Evolutionary conservation across 2,888 invertebrate genomes (phyloP), one percentile per base, ranked within the genome.

Genomic region (Graphium colonna): DNA sequence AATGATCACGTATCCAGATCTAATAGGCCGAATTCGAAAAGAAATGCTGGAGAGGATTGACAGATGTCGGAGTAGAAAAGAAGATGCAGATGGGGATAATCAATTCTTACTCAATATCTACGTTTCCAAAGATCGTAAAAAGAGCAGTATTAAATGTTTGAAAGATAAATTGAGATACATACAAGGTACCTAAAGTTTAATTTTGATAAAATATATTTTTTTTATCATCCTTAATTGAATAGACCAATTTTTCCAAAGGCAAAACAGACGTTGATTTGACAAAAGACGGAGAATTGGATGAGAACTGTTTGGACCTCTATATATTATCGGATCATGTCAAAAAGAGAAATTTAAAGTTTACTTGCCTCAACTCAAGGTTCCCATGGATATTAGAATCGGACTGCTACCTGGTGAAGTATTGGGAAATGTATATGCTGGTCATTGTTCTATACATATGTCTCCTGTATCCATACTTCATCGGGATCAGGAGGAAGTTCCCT

Each of bases 301-400:
- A 77, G 58, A 69, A 72, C 44, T 89, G 83, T 58, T 73, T 90
- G 55, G 84, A 88, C 55, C 73, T 90, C 0, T 90, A 90, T 55
- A 81, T 87, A 48, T 62, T 89, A 47, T 87, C 89, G 0, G 84
- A 89, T 56, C 89, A 90, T 56, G 61, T 89, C 10, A 89, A 85
- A 60, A 88, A 86, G 64, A 80, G 75, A 64, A 75, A 56, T 1
- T 60, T 59, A 36, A 59, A 59, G 33, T 90, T 88, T 52, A 88
- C 87, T 5, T 87, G 84, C 55, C 61, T 87, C 18, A 71, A 75
- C 49, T 63, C 75, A 1, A 75, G 62, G 15, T 88, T 91, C 43
- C 90, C 90, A 4, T 91, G 90, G 88, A 86, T 91, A 55, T 64
- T 91, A 44, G 85, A 88, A 67, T 74, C 79, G 0, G 75, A 89